Percentiles rank a stretch among this genome's conserved stretches.
phyloP scores from a whole-genome alignment of 2,797 vertebrate genomes.

The Smutsia gigantea region DNA sequence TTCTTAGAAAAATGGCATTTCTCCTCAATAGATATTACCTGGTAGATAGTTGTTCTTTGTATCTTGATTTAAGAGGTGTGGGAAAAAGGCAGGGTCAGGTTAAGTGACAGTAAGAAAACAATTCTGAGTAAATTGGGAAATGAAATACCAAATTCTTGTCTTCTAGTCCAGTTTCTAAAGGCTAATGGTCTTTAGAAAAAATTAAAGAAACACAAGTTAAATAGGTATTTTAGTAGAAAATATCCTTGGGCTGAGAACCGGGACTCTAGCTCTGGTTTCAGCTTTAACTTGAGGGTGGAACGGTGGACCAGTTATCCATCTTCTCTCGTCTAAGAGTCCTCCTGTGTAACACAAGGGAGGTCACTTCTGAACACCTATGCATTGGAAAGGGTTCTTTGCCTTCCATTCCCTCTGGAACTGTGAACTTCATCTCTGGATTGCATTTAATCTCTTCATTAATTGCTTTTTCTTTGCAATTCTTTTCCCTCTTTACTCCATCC shows the following conservation, averaged over 20 bases:
- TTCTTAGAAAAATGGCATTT: neutral
- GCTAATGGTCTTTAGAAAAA: neutral
- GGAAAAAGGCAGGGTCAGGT: neutral
- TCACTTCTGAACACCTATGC: neutral
- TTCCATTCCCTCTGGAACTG: neutral
- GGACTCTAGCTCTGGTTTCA: neutral
- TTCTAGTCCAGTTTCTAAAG: conserved; percentile 16
- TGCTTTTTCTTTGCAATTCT: neutral
- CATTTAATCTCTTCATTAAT: neutral
- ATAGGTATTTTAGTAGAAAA: neutral
- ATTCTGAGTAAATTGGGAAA: conserved; percentile 27
- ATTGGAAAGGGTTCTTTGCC: neutral
- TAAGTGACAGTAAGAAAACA: conserved; percentile 48
- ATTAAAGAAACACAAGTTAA: conserved; percentile 27
- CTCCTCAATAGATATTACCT: neutral
- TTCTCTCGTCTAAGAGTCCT: neutral
- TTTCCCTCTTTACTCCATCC: neutral
- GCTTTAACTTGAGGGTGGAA: neutral
- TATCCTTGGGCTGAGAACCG: neutral
- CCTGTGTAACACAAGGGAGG: neutral
- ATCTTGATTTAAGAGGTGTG: conserved; percentile 40
- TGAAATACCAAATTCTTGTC: conserved; percentile 57
- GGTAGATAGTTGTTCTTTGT: neutral
- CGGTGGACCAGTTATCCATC: neutral
- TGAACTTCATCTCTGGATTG: neutral